Evolutionary conservation across 2,797 vertebrate species (phyloP).

Genomic region (Clarias platycephalus): DNA sequence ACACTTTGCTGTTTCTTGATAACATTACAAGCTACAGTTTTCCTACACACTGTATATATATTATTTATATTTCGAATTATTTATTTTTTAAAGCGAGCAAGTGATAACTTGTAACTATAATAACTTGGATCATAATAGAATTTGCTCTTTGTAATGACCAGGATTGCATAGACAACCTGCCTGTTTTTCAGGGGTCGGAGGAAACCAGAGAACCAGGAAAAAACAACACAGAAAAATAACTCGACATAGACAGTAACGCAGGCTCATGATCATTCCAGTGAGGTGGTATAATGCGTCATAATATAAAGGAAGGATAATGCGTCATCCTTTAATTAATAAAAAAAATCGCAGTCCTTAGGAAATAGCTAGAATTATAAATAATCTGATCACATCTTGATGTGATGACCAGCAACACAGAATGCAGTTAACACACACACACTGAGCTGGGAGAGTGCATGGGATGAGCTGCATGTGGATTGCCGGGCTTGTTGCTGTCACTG

Average conservation of each 20-base stretch:
- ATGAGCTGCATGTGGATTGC: conserved; percentile 16
- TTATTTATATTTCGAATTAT: no score
- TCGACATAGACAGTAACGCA: not conserved
- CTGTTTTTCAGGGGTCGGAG: not conserved
- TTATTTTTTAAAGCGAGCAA: no score
- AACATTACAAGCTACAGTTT: not conserved
- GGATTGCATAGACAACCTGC: not conserved
- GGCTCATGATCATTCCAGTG: not conserved
- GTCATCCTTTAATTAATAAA: not conserved
- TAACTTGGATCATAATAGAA: not conserved
- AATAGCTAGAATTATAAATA: not conserved
- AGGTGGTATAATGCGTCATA: not conserved
- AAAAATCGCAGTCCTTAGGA: no score
- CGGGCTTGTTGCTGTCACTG: conserved; percentile 68
- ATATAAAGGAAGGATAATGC: not conserved
- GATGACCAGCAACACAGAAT: conserved; percentile 3
- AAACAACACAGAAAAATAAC: not conserved
- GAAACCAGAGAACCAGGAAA: not conserved
- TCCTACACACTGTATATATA: no score
- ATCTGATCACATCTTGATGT: not conserved
- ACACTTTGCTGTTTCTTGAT: not conserved
- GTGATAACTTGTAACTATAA: not conserved
- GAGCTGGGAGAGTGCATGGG: conserved; percentile 1
- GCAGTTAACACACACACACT: conserved; percentile 13
- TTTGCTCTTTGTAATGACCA: not conserved